Evolutionary conservation across 2,797 vertebrate species (phyloP).

Genomic region (Carcharodon carcharias): DNA sequence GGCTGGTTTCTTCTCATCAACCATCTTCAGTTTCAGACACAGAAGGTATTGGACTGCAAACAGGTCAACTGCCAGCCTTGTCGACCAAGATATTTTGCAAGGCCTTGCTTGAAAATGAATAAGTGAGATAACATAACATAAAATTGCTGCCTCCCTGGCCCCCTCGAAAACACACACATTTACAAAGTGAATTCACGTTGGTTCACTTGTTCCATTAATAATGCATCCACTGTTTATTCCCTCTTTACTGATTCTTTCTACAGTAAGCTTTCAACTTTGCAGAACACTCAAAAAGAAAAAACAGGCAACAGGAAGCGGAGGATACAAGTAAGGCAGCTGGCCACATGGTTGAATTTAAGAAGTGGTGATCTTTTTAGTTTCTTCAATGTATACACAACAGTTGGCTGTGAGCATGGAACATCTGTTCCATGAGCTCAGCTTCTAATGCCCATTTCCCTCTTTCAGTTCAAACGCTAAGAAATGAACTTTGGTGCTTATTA

Average conservation of each 20-base stretch:
- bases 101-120: not conserved
- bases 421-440: not conserved
- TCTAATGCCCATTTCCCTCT: not conserved
- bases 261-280: not conserved
- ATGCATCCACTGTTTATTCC: not conserved
- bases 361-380: constrained; percentile 1
- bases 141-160: not conserved
- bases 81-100: not conserved
- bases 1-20: too few relatives aligned
- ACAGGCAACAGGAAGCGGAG: not conserved
- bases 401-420: not conserved
- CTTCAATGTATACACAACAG: not conserved
- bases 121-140: not conserved
- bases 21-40: too few relatives aligned
- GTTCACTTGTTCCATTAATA: not conserved
- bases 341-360: not conserved
- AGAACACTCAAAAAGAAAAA: not conserved
- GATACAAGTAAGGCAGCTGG: not conserved
- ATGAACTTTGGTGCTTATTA: not conserved
- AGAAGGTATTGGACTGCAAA: too few relatives aligned
- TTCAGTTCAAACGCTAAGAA: not conserved
- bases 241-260: not conserved
- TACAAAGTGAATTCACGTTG: not conserved
- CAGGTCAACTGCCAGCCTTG: too few relatives aligned
- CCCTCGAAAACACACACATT: not conserved